Evolutionary conservation across 2,888 invertebrate species (phyloP).

Genomic region (Diplolepis rosae): DNA sequence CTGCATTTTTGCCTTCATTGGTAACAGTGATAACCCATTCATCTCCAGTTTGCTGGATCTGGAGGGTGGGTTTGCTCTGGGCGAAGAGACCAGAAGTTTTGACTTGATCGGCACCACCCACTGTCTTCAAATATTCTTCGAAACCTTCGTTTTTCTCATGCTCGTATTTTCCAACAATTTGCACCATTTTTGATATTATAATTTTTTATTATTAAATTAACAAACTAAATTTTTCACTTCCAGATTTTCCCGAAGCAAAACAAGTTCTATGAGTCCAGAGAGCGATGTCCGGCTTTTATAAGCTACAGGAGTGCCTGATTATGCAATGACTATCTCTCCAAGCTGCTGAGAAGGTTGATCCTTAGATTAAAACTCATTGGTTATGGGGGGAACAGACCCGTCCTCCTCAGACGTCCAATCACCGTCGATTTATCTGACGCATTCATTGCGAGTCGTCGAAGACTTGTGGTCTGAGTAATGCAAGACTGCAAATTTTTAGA

Average conservation of each 20-base stretch:
- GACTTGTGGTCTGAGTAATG: slow-evolving; percentile 12
- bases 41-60: slow-evolving; percentile 60
- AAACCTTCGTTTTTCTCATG: slow-evolving; percentile 67
- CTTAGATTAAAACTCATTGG: slow-evolving; percentile 47
- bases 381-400: slow-evolving; percentile 15
- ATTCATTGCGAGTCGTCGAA: slow-evolving; percentile 38
- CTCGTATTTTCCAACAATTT: slow-evolving; percentile 68
- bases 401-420: slow-evolving; percentile 48
- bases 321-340: slow-evolving; percentile 50
- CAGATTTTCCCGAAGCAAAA: slow-evolving; percentile 29
- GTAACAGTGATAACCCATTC: slow-evolving; percentile 64
- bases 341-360: slow-evolving; percentile 44
- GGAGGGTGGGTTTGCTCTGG: slow-evolving; percentile 64
- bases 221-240: slow-evolving; percentile 32
- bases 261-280: slow-evolving; percentile 32
- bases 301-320: slow-evolving; percentile 44
- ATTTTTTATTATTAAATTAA: background rate
- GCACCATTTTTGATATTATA: slow-evolving; percentile 60
- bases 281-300: slow-evolving; percentile 52
- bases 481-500: background rate
- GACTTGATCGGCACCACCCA: slow-evolving; percentile 58
- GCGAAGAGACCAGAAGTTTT: slow-evolving; percentile 55
- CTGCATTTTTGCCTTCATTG: slow-evolving; percentile 61
- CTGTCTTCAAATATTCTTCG: slow-evolving; percentile 65
- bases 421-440: slow-evolving; percentile 49